These are phyloP conservation scores for Gymnothorax reevesii DNA, from an alignment of 2,797 vertebrate genomes.

Conservation along the genomic window DNA sequence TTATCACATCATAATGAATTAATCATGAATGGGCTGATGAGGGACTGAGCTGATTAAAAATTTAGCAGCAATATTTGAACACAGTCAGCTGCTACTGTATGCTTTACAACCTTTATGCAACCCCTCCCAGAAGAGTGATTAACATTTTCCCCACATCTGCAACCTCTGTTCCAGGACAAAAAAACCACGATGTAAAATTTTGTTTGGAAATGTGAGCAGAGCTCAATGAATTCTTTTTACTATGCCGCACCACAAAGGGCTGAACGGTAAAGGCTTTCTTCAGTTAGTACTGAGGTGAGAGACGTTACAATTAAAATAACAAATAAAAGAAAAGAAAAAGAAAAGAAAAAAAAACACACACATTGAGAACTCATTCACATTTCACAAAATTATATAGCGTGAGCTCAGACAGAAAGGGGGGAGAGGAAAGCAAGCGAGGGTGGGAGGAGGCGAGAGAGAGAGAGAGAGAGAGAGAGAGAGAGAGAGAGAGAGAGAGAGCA, in stretches of 20 bases:
- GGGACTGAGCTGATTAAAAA: conserved; percentile 37
- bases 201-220: not conserved
- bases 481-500: not conserved
- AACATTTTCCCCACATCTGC: not conserved
- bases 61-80: conserved; percentile 42
- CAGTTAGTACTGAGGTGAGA: not conserved
- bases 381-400: not conserved
- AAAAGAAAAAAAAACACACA: no score
- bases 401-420: not conserved
- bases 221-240: not conserved
- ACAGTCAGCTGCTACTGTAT: conserved; percentile 21
- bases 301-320: not conserved
- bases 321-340: not conserved
- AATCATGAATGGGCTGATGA: conserved; percentile 45
- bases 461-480: not conserved
- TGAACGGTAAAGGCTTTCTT: not conserved
- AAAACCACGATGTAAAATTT: not conserved
- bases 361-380: not conserved
- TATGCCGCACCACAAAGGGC: not conserved
- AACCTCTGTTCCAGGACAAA: not conserved
- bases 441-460: not conserved
- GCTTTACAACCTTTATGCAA: not conserved
- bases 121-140: not conserved
- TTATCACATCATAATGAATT: conserved; percentile 41
- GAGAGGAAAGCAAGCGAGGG: not conserved